A percentile compares a stretch with the other conserved stretches of the same genome.
Evolutionary conservation across 2,888 invertebrate species (phyloP).

Genomic region (Poecilus cupreus): DNA sequence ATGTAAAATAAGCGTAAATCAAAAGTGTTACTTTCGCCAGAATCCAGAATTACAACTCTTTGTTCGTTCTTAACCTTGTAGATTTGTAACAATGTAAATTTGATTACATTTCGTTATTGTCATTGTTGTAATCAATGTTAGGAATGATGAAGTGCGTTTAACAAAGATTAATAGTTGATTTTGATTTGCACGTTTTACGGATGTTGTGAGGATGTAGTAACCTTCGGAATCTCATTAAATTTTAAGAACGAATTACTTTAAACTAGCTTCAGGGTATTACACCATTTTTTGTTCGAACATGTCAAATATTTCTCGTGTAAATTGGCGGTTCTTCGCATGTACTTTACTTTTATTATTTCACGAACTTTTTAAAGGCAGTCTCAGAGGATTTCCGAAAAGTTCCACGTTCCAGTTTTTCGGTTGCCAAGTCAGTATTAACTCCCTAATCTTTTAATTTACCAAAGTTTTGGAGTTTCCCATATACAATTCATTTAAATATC

Average conservation of each 20-base stretch:
- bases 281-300: no score
- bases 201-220: background rate
- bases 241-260: background rate
- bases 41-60: background rate
- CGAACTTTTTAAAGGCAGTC: no score
- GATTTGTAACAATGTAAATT: background rate
- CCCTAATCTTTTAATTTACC: no score
- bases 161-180: background rate
- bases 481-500: no score
- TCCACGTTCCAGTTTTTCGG: no score
- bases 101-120: background rate
- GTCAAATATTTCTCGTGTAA: no score
- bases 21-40: background rate
- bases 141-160: background rate
- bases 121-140: background rate
- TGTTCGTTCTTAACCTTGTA: background rate
- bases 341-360: no score
- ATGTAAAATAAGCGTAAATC: background rate
- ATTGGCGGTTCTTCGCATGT: no score
- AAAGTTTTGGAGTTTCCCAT: no score
- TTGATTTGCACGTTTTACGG: background rate
- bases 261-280: background rate
- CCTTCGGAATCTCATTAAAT: background rate
- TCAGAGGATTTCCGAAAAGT: no score
- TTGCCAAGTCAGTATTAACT: no score